These are phyloP conservation scores for Caenorhabditis zanzibari DNA, from an alignment of 2,888 invertebrate genomes.

Conservation along the genomic window DNA sequence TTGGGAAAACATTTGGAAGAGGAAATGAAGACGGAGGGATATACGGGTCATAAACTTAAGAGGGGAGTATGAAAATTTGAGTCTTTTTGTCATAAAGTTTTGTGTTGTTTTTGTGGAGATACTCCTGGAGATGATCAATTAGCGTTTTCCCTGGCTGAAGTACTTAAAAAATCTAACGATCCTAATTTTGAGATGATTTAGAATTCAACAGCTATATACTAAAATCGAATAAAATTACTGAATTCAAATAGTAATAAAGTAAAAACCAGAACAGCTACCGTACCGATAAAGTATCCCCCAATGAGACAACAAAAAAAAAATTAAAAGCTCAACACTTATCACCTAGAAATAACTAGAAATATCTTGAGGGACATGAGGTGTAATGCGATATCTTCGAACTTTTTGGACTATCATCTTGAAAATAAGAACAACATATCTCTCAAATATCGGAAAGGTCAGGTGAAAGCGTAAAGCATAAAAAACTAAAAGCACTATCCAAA, in stretches of 20 bases:
- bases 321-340: neutral
- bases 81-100: slow-evolving; percentile 35
- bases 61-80: slow-evolving; percentile 57
- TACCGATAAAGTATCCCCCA: too few relatives aligned
- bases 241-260: too few relatives aligned
- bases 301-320: neutral
- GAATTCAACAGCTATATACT: too few relatives aligned
- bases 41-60: slow-evolving; percentile 55
- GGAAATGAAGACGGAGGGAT: slow-evolving; percentile 7
- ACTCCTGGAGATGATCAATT: slow-evolving; percentile 7
- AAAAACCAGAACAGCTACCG: too few relatives aligned
- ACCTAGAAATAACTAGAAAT: slow-evolving; percentile 5
- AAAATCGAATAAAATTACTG: too few relatives aligned
- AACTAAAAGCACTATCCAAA: too few relatives aligned
- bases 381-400: slow-evolving; percentile 43
- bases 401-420: slow-evolving; percentile 43
- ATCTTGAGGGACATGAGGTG: slow-evolving; percentile 35
- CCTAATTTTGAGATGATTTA: too few relatives aligned
- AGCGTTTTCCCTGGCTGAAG: too few relatives aligned
- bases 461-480: too few relatives aligned
- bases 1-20: slow-evolving; percentile 42
- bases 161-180: too few relatives aligned
- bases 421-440: slow-evolving; percentile 43
- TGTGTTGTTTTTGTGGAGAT: neutral
- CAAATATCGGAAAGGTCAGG: slow-evolving; percentile 38